Percentiles rank a stretch among this genome's conserved stretches.
Evolutionary conservation across 1,140 invertebrate genomes (phyloP).

Genomic region (Kradibia gibbosae): DNA sequence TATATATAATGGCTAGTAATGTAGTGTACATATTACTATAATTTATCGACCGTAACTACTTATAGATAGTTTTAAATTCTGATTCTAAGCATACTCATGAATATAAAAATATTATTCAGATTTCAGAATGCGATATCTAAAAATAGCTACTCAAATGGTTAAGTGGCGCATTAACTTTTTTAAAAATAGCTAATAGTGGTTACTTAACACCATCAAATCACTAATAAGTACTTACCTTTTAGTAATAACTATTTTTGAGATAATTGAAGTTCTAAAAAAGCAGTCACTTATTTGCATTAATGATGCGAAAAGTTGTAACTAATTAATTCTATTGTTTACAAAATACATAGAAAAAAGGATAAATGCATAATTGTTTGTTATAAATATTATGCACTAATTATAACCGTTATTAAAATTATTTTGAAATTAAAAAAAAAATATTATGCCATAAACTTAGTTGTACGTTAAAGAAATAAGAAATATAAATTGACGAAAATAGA

Average conservation of each 20-base stretch:
- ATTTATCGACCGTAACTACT: slow-evolving; percentile 7
- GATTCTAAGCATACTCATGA: neutral
- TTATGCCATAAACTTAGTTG: no score
- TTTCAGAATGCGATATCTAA: neutral
- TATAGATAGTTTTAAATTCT: slow-evolving; percentile 12
- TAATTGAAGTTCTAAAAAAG: slow-evolving; percentile 11
- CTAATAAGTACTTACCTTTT: slow-evolving; percentile 10
- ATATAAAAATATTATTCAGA: slow-evolving; percentile 7
- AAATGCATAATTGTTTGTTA: no score
- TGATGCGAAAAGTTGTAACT: neutral
- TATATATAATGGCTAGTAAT: neutral
- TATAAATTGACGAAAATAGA: no score
- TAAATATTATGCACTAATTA: no score
- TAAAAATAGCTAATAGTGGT: slow-evolving; percentile 2
- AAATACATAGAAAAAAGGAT: neutral
- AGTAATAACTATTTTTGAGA: neutral
- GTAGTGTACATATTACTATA: neutral
- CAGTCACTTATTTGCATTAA: neutral
- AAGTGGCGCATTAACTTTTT: neutral
- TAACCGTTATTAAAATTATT: no score
- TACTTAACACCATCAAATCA: neutral
- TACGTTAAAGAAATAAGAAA: no score
- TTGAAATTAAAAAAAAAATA: no score
- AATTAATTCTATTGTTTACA: neutral
- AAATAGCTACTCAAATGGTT: neutral